Evolutionary conservation across 2,797 vertebrate species (phyloP).

Genomic region (Triplophysa yarkandensis): DNA sequence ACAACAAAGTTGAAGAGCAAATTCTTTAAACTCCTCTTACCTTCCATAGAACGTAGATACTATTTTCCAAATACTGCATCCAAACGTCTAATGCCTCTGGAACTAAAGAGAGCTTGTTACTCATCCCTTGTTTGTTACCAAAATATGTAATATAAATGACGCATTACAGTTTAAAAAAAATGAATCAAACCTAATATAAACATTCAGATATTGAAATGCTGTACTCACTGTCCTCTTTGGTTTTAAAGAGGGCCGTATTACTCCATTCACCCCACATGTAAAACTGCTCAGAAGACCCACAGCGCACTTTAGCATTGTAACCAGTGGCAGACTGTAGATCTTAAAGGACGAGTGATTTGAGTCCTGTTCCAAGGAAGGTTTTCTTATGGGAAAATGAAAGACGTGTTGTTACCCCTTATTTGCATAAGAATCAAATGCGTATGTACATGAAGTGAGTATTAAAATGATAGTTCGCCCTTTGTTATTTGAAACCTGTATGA

Average conservation of each 20-base stretch:
- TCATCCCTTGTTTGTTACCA: not conserved
- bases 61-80: constrained; percentile 57
- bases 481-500: too few relatives aligned
- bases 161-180: not conserved
- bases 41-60: constrained; percentile 66
- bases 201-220: not conserved
- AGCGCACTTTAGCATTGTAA: constrained; percentile 58
- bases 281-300: constrained; percentile 59
- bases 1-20: not conserved
- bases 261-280: constrained; percentile 76
- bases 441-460: not conserved
- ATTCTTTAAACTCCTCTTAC: constrained; percentile 58
- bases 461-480: not conserved
- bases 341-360: constrained; percentile 40
- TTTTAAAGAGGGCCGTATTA: constrained; percentile 47
- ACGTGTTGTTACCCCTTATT: not conserved
- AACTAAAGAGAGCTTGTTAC: constrained; percentile 60
- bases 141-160: not conserved
- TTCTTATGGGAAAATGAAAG: constrained; percentile 13
- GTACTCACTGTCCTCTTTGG: constrained; percentile 67
- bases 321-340: constrained; percentile 61
- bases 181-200: not conserved
- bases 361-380: constrained; percentile 52
- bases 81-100: constrained; percentile 74
- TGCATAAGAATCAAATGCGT: not conserved